Conservation (phyloP, 2,113 vertebrate species). For the Ursus arctos region DNA sequence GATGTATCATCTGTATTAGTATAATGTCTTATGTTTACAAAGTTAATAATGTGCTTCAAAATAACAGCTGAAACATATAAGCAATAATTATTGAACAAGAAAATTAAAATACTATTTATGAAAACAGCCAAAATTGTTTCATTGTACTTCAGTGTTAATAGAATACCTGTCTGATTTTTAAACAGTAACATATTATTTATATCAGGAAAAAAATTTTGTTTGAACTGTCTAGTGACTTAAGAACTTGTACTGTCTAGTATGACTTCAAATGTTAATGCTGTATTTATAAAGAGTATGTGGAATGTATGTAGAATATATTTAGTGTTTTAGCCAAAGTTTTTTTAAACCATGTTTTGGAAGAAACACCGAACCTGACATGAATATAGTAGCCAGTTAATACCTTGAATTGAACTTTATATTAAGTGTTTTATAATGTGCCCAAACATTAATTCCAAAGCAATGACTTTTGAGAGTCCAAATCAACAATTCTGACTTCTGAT, state of each 20-base stretch:
- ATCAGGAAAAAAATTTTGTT: conserved; percentile 28
- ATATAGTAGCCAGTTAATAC: conserved; percentile 8
- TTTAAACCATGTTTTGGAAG: conserved; percentile 11
- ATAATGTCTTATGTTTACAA: background rate
- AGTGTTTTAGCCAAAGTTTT: conserved; percentile 25
- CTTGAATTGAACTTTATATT: conserved; percentile 52
- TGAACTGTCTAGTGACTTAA: background rate
- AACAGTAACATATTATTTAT: conserved; percentile 14
- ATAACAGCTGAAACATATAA: background rate
- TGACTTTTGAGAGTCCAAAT: background rate
- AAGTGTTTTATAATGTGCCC: background rate
- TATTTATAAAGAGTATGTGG: background rate
- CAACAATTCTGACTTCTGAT: background rate
- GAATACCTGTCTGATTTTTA: background rate
- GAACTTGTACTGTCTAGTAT: background rate
- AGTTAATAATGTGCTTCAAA: conserved; percentile 10
- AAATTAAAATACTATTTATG: conserved; percentile 12
- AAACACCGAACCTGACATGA: conserved; percentile 28
- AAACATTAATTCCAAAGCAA: conserved; percentile 36
- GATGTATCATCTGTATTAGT: background rate
- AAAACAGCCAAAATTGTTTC: background rate
- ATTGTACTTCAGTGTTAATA: conserved; percentile 10
- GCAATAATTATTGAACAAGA: conserved; percentile 6
- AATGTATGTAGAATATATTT: background rate
- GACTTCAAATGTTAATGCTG: conserved; percentile 22